Evolutionary conservation across 2,888 invertebrate species (phyloP).

Genomic region (Brenthis hecate): DNA sequence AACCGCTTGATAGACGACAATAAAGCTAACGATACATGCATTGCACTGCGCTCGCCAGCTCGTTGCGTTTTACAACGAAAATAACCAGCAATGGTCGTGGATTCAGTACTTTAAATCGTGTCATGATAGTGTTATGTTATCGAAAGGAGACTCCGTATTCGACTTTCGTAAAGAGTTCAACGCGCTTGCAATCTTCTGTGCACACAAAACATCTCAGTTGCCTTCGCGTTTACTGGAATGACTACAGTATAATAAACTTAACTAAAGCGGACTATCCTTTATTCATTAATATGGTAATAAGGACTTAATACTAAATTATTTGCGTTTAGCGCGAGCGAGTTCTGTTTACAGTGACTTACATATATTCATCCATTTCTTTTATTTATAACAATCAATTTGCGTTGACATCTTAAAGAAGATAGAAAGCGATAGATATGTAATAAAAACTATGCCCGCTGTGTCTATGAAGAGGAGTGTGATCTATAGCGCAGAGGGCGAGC

Average conservation of each 20-base stretch:
- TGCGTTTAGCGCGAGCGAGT: too few relatives aligned
- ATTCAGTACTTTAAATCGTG: neutral
- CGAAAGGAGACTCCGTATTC: conserved; percentile 25
- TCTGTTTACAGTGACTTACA: too few relatives aligned
- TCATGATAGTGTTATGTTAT: conserved; percentile 10
- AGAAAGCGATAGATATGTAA: too few relatives aligned
- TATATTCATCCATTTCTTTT: too few relatives aligned
- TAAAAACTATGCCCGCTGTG: too few relatives aligned
- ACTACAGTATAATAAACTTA: neutral
- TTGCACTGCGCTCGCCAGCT: neutral
- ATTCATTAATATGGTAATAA: too few relatives aligned
- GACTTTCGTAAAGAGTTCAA: conserved; percentile 75
- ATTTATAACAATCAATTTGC: too few relatives aligned
- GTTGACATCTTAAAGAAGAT: too few relatives aligned
- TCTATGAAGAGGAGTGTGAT: neutral
- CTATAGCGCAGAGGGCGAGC: neutral
- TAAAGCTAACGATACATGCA: neutral
- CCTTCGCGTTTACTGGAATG: neutral
- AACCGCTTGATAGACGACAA: conserved; percentile 23
- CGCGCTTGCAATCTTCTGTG: conserved; percentile 49
- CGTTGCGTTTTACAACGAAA: neutral
- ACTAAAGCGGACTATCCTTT: too few relatives aligned
- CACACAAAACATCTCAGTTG: neutral
- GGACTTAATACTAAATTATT: too few relatives aligned
- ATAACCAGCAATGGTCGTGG: conserved; percentile 16